Base-by-base conservation (phyloP, 2,113 vertebrate species). In the Etheostoma cragini region DNA sequence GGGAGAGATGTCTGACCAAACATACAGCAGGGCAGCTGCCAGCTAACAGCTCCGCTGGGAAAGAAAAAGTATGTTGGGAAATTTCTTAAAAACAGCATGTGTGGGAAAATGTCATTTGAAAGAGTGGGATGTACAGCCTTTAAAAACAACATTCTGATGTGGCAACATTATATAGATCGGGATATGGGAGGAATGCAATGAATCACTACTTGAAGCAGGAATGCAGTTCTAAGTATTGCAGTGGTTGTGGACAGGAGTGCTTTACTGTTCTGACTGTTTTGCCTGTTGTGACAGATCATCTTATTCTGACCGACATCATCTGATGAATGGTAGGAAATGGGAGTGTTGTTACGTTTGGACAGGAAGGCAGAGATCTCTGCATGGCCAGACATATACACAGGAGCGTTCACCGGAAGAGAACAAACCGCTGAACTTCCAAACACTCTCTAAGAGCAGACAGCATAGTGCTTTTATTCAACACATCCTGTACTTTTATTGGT, bases 261-360 rank as follows among this genome's bases (percentile, higher is more conserved):
- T 61, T 54, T 12, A 66, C 76, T 35, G 14, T n/a, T 57, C 0
- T 54, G 15, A 66, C 76, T 35, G 14, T n/a, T 57, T 0, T 21
- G 26, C 80, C 68, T 11, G 8, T 13, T 58, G 63, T 61, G 79
- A 66, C 47, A 16, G 3, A 85, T 24, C 78, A 72, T 87, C 78
- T 80, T 26, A 52, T 62, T 78, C 50, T 71, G 58, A 82, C 21
- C 22, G 33, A 74, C 71, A 63, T 35, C 12, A 13, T 69, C 56
- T 70, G 64, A 72, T 77, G 78, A 91, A 90, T 87, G 54, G 80
- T 45, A 82, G 84, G 88, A 91, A 92, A 85, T 63, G 82, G 84
- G 79, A 88, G 83, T 53, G 81, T 68, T 79, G 76, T 49, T 78
- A 49, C 16, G 57, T 81, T 65, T 72, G 81, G 76, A 78, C 85